A percentile compares a stretch with the other conserved stretches of the same genome.
phyloP scores from a whole-genome alignment of 2,888 invertebrate genomes.

The Clunio marinus region DNA sequence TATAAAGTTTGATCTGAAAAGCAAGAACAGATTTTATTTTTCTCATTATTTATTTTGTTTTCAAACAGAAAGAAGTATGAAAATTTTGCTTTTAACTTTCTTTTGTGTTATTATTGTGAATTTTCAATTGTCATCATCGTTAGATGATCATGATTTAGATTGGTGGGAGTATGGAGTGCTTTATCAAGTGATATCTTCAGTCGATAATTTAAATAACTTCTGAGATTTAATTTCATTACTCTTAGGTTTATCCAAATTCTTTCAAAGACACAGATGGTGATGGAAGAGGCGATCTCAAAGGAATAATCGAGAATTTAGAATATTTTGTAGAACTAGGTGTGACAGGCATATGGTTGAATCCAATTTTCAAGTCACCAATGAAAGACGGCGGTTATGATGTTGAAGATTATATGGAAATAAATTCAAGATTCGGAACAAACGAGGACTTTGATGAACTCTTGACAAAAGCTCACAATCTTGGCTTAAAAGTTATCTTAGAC shows the following conservation, averaged over 20 bases:
- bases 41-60: background rate
- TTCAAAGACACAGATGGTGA: conserved; percentile 75
- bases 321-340: conserved; percentile 65
- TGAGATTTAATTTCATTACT: too few species aligned
- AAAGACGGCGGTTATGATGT: conserved; percentile 69
- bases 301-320: conserved; percentile 57
- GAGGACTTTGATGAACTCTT: conserved; percentile 61
- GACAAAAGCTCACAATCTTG: conserved; percentile 43
- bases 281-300: conserved; percentile 62
- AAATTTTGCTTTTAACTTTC: background rate
- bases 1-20: background rate
- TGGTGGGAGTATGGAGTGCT: background rate
- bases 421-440: conserved; percentile 66
- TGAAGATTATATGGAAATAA: conserved; percentile 63
- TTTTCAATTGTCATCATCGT: background rate
- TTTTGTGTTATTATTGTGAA: background rate
- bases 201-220: too few species aligned
- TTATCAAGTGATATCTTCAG: background rate
- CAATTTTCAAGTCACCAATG: conserved; percentile 58
- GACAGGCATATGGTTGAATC: conserved; percentile 65
- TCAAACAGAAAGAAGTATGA: background rate
- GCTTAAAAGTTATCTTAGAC: conserved; percentile 51
- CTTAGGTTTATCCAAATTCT: conserved; percentile 74
- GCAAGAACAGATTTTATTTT: background rate
- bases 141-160: background rate